phyloP scores from a whole-genome alignment of 2,113 vertebrate genomes.

The Meles meles region DNA sequence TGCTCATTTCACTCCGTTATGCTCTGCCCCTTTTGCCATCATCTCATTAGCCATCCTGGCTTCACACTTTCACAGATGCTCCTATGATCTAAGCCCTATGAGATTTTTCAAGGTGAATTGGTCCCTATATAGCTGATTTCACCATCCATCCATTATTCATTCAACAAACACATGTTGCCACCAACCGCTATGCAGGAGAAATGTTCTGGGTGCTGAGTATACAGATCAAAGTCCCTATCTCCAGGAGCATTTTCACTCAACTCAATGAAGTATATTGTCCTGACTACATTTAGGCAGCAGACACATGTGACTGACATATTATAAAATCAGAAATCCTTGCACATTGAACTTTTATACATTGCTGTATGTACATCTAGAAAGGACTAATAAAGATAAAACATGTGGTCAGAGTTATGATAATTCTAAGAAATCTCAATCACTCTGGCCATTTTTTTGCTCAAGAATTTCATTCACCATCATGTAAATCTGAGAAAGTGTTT shows the following conservation, averaged over 20 bases:
- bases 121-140: not conserved
- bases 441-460: not conserved
- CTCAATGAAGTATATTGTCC: not conserved
- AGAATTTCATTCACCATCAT: conserved; percentile 5
- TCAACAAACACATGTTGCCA: not conserved
- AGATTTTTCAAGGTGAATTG: not conserved
- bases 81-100: not conserved
- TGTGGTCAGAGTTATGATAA: not conserved
- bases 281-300: not conserved
- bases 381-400: not conserved
- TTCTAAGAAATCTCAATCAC: not conserved
- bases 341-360: not conserved
- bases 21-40: not conserved
- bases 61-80: not conserved
- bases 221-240: not conserved
- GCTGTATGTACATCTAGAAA: not conserved
- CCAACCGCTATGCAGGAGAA: not conserved
- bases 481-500: conserved; percentile 10
- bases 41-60: not conserved
- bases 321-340: not conserved
- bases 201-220: not conserved
- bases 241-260: not conserved
- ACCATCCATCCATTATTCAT: not conserved
- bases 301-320: not conserved
- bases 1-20: not conserved